Evolutionary conservation across 2,113 vertebrate species (phyloP), one percentile per base, ranked within the genome.

Genomic region (Kryptolebias marmoratus): DNA sequence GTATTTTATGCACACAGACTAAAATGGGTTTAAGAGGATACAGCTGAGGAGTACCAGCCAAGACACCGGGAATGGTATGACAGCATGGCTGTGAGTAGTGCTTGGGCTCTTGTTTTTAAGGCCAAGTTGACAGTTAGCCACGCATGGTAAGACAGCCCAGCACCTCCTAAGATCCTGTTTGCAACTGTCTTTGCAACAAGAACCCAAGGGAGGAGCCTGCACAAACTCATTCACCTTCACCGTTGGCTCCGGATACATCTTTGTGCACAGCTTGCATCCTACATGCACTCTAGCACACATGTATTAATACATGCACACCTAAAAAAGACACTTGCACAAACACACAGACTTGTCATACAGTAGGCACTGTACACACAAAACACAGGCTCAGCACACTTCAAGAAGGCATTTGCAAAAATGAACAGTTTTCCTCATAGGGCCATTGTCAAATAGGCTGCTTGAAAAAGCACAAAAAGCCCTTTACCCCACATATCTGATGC

Each of bases 141-240:
- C 81, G 91, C 74, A 79, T 70, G 75, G 85, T 83, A 75, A 85
- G 80, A 76, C 86, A 77, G 80, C 67, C 44, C 83, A 81, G 80
- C 71, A 82, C 84, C 89, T 89, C 83, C 82, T 63, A 62, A 83
- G 85, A 92, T 88, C 86, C 83, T 92, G 90, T 93, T 93, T 94
- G 92, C 88, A 91, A 88, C 87, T 89, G 90, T 92, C 90, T 86
- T 73, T 86, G 77, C 83, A 87, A 92, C 88, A 92, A 87, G 87
- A 78, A 77, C 92, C 89, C 79, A 52, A 82, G 91, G 88, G 87
- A 85, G 79, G 81, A 82, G 81, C 56, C 69, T 56, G 77, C 79
- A 90, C 88, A 90, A 90, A 93, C 85, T 88, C 88, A 84, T 81
- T 93, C 91, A 93, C 92, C 93, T 93, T 92, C 89, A 90, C 86